Base-by-base conservation (phyloP, 2,888 invertebrate species). In the Automeris io region DNA sequence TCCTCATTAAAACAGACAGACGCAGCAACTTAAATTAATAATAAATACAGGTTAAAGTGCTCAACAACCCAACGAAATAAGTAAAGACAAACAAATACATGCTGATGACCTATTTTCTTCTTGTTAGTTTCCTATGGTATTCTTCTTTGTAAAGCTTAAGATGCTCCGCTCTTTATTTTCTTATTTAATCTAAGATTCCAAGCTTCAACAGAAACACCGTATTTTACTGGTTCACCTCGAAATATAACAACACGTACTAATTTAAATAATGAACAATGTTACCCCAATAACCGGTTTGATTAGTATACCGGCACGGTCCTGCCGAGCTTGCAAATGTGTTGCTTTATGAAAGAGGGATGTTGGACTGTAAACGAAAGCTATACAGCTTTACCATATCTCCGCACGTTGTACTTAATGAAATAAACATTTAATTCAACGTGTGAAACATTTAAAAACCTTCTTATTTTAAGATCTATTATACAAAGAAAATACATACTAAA, bases 191-290 rank as follows among this genome's bases (percentile, higher is more conserved):
- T 19, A 31, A 36, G 16, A 21, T n/a, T 21, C 16, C 19, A 26
- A 22, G 29, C 23, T 41, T 5, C 21, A 42, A 42, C 35, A 49
- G 42, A 45, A 47, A 49, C 52, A 49, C 46, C 66, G 70, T 69
- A 70, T 65, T 60, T 54, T 58, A 71, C 66, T 56, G 63, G 68
- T 63, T 63, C 62, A 69, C 54, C 61, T 72, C 70, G 68, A 77
- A 76, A 75, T 74, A 76, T 74, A 78, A 70, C 76, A 78, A 67
- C 77, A 73, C 71, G 76, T 70, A 76, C 73, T 79, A 79, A 82
- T 81, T 81, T 81, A 74, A 81, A 82, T 82, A 81, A 81, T 79
- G 81, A 76, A 81, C 76, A 76, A 75, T 78, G 78, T 79, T 74
- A 71, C 70, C 70, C 62, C 52, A 45, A 55, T 45, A 66, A 81